Conservation (phyloP, 2,113 vertebrate species). For the Columba janthina region DNA sequence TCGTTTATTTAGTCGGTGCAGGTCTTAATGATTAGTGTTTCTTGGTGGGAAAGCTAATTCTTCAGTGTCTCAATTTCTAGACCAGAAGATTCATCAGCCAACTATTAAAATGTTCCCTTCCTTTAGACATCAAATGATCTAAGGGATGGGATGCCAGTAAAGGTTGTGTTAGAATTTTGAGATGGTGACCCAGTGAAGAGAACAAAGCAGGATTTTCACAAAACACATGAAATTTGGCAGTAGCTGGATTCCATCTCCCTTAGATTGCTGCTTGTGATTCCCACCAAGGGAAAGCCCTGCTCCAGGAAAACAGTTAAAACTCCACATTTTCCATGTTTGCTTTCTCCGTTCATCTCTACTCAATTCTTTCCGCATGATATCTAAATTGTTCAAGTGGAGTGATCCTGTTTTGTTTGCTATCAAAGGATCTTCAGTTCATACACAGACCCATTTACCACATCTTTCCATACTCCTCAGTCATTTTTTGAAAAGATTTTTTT, state of each 20-base stretch:
- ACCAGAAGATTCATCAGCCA: not conserved
- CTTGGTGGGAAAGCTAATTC: not conserved
- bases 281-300: not conserved
- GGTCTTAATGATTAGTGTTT: not conserved
- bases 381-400: not conserved
- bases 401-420: not conserved
- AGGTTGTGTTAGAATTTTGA: not conserved
- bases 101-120: not conserved
- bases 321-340: not conserved
- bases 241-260: not conserved
- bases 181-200: not conserved
- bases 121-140: not conserved
- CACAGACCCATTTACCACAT: not conserved
- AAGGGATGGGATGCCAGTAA: not conserved
- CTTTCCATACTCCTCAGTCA: not conserved
- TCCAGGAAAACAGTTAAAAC: not conserved
- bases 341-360: not conserved
- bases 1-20: not conserved
- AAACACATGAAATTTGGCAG: not conserved
- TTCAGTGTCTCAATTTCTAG: not conserved
- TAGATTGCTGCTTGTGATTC: not conserved
- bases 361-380: not conserved
- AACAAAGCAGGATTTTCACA: not conserved
- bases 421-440: not conserved
- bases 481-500: not conserved